Base-by-base conservation (phyloP, 2,113 vertebrate genomes). In the Oryzias woworae region DNA sequence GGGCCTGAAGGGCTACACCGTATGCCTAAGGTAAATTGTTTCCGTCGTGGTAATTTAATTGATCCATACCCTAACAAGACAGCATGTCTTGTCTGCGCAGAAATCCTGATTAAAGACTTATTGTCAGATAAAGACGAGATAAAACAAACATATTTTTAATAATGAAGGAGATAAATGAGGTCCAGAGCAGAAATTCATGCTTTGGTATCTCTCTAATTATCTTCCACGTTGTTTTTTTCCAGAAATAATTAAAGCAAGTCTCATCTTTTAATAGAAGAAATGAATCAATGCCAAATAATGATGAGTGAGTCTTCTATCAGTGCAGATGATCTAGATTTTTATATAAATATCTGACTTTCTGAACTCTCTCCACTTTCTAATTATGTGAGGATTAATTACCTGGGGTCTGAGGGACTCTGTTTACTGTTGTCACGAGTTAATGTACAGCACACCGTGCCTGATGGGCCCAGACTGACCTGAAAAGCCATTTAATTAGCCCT, bases 311-410 rank as follows among this genome's bases (percentile, higher is more conserved):
- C 69, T 78, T 50, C 17, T 69, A 74, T 84, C 45, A 73, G 80
- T 63, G 8, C 58, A 1, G 62, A 66, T 62, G 53, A 70, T 81
- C 45, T 46, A 73, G 80, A 82, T 86, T 82, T 81, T 60, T 57
- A 77, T 80, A 85, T 80, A 82, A 90, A 90, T 85, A 89, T 78
- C 61, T 66, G 58, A 79, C 87, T 83, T 52, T 75, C 78, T 71
- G 78, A 79, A 82, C 73, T 36, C 60, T 81, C 69, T 46, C 58
- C 48, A 43, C 70, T 84, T 89, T 88, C 80, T 89, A 91, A 91
- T 91, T 90, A 89, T 89, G 87, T 89, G 84, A 83, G 72, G 78
- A 92, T 89, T 90, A 91, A 91, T 91, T 90, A 85, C 65, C 84
- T 81, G 73, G 84, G 76, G 84, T 87, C 70, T 58, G 57, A 78